Evolutionary conservation across 2,797 vertebrate genomes (phyloP).

Genomic region (Agapornis canus): DNA sequence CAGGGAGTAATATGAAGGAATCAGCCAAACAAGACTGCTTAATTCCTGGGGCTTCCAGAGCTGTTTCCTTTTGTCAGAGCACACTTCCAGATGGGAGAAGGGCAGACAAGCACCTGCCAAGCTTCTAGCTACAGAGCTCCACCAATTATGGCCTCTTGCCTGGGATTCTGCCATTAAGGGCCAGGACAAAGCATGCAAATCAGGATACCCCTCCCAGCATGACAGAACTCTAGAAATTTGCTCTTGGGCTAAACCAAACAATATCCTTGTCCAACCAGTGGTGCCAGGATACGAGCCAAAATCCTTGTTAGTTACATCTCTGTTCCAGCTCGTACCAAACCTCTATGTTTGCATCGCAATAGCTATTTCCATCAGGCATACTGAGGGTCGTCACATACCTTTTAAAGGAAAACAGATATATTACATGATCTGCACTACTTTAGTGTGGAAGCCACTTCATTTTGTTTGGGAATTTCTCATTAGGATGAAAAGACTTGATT

Average conservation of each 20-base stretch:
- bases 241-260: conserved; percentile 41
- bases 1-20: fast-evolving
- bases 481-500: background rate
- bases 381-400: background rate
- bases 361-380: background rate
- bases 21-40: background rate
- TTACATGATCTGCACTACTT: background rate
- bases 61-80: background rate
- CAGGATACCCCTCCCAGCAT: background rate
- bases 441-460: background rate
- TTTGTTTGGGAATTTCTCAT: background rate
- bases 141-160: background rate
- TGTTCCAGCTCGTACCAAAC: background rate
- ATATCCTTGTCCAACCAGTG: conserved; percentile 59
- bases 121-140: conserved; percentile 28
- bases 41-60: background rate
- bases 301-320: conserved; percentile 20
- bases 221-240: conserved; percentile 41
- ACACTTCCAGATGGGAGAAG: background rate
- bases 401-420: background rate
- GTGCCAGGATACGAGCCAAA: conserved; percentile 47
- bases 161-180: conserved; percentile 23
- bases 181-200: background rate
- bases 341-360: fast-evolving
- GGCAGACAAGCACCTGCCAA: conserved; percentile 32